Conservation (phyloP, 2,113 vertebrate species). For the Astur gentilis region DNA sequence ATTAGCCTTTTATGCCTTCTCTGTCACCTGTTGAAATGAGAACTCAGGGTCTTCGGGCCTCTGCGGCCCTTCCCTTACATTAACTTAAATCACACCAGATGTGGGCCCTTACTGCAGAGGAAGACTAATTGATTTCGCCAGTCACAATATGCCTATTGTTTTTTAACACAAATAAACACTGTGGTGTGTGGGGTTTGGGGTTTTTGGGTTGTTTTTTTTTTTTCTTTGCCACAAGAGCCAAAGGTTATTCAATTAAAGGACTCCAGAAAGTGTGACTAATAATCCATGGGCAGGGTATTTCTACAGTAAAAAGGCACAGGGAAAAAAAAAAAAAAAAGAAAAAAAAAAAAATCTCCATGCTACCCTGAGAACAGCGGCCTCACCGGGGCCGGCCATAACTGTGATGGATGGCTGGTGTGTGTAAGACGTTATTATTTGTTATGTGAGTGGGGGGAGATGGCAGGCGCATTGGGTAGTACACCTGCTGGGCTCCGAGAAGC, state of each 20-base stretch:
- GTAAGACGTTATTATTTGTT: slow-evolving; percentile 96
- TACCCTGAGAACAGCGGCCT: slow-evolving; percentile 72
- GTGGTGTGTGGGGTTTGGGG: slow-evolving; percentile 23
- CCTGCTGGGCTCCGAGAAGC: slow-evolving; percentile 93
- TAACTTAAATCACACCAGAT: slow-evolving; percentile 90
- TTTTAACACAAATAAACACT: slow-evolving; percentile 78
- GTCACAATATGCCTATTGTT: slow-evolving; percentile 85
- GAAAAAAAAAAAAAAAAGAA: background rate
- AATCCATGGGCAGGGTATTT: slow-evolving; percentile 56
- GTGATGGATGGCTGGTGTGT: slow-evolving; percentile 95
- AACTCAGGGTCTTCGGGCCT: slow-evolving; percentile 65
- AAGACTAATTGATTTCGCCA: slow-evolving; percentile 88
- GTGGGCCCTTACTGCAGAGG: slow-evolving; percentile 78
- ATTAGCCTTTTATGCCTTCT: slow-evolving; percentile 77
- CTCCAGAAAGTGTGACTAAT: slow-evolving; percentile 73
- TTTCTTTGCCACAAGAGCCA: slow-evolving; percentile 51
- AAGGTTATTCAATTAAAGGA: slow-evolving; percentile 77
- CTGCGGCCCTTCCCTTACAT: slow-evolving; percentile 71
- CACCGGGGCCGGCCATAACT: slow-evolving; percentile 82
- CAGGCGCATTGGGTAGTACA: slow-evolving; percentile 86
- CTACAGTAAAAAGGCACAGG: slow-evolving; percentile 19
- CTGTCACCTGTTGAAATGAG: slow-evolving; percentile 89
- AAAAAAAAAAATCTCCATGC: background rate
- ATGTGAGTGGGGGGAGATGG: slow-evolving; percentile 90
- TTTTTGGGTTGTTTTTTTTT: background rate